A percentile compares a stretch with the other conserved stretches of the same genome.
Evolutionary conservation across 2,113 vertebrate genomes (phyloP).

Genomic region (Pachyramphus minor): DNA sequence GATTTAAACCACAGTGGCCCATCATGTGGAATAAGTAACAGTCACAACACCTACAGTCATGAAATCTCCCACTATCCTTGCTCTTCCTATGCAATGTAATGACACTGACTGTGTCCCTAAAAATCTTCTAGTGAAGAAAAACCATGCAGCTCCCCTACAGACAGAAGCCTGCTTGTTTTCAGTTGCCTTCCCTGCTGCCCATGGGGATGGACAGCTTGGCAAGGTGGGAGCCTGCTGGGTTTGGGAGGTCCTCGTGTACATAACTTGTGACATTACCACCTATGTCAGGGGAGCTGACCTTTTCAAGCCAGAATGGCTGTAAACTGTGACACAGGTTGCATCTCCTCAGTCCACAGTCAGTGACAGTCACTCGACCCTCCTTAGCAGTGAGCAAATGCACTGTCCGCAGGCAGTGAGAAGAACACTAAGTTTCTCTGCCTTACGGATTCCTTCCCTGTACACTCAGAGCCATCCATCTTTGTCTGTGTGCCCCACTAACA

Average conservation of each 20-base stretch:
- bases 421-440: background rate
- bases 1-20: background rate
- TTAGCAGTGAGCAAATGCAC: background rate
- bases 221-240: background rate
- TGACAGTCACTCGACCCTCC: constrained; percentile 54
- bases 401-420: background rate
- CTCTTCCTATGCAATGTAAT: background rate
- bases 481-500: background rate
- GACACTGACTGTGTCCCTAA: background rate
- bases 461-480: background rate
- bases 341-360: background rate
- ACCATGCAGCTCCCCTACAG: background rate
- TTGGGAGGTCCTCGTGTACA: background rate
- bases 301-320: background rate
- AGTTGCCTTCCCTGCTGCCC: background rate
- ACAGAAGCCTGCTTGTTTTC: background rate
- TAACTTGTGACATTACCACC: background rate
- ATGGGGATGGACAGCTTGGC: background rate
- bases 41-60: background rate
- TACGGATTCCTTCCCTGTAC: background rate
- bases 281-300: constrained; percentile 45
- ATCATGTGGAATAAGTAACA: background rate
- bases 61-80: background rate
- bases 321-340: constrained; percentile 34
- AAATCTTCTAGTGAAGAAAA: background rate